Percentiles rank a stretch among this genome's conserved stretches.
Conservation (phyloP, 2,888 invertebrate species). For the Sympetrum striolatum region DNA sequence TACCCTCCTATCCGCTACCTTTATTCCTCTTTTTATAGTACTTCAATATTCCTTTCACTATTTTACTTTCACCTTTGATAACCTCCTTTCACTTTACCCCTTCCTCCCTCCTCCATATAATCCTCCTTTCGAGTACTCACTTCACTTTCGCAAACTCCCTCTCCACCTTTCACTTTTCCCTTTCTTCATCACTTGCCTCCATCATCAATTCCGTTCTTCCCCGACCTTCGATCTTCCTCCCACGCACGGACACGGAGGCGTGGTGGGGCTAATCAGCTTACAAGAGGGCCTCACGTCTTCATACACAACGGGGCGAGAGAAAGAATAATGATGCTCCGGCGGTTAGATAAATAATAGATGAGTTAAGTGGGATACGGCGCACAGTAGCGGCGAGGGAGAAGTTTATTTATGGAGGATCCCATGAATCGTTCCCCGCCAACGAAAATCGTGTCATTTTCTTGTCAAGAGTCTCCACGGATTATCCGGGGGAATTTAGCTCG, state of each 20-base stretch:
- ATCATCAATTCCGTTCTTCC: background rate
- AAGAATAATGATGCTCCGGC: background rate
- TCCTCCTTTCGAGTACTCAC: too few relatives aligned
- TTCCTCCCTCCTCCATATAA: too few relatives aligned
- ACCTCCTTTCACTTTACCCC: too few relatives aligned
- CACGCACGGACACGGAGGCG: background rate
- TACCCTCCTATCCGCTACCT: background rate
- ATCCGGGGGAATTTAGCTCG: background rate
- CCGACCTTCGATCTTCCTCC: background rate
- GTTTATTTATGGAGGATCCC: background rate
- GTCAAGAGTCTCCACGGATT: background rate
- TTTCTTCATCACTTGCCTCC: background rate
- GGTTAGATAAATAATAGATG: background rate
- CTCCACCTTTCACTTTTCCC: background rate
- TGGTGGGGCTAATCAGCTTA: background rate
- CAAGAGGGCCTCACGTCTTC: background rate
- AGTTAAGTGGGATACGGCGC: background rate
- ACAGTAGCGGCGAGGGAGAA: background rate
- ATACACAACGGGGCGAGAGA: background rate
- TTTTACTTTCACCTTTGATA: too few relatives aligned
- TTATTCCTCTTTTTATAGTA: too few relatives aligned
- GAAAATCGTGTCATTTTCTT: background rate
- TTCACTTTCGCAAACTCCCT: background rate
- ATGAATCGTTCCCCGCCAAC: background rate
- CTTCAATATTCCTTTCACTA: too few relatives aligned